Percentiles rank a stretch among this genome's conserved stretches.
These are phyloP conservation scores for Crocodylus rhombifer DNA, from an alignment of 2,797 vertebrate species.

Conservation along the genomic window DNA sequence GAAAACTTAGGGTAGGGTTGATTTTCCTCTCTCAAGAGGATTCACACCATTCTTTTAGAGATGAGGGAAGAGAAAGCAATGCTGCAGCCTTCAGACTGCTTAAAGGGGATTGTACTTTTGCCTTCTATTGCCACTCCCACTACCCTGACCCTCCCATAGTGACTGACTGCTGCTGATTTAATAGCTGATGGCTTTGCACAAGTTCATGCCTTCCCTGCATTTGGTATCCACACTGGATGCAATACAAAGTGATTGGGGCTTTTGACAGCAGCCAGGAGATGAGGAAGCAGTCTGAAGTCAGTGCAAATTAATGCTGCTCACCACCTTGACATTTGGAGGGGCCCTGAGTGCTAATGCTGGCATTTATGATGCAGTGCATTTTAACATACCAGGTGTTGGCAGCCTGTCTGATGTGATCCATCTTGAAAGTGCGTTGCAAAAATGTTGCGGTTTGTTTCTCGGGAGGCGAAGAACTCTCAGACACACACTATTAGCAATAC, in stretches of 20 bases:
- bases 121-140: neutral
- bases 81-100: neutral
- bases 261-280: fast-evolving
- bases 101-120: neutral
- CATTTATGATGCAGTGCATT: constrained; percentile 61
- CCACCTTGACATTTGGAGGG: constrained; percentile 30
- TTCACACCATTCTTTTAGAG: neutral
- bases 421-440: neutral
- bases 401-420: constrained; percentile 44
- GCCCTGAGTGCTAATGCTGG: constrained; percentile 49
- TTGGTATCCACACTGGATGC: neutral
- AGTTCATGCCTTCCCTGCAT: fast-evolving
- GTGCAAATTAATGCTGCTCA: constrained; percentile 39
- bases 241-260: neutral
- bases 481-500: too few relatives aligned
- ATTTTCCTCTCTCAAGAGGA: neutral
- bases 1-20: neutral
- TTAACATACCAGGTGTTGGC: constrained; percentile 63
- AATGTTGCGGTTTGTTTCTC: too few relatives aligned
- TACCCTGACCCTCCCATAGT: neutral
- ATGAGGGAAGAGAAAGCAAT: neutral
- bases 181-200: neutral
- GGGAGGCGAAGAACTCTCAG: too few relatives aligned
- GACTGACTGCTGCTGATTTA: neutral
- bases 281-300: constrained; percentile 11